phyloP scores from a whole-genome alignment of 64 coral and sea anemone species.

The Porites lutea region DNA sequence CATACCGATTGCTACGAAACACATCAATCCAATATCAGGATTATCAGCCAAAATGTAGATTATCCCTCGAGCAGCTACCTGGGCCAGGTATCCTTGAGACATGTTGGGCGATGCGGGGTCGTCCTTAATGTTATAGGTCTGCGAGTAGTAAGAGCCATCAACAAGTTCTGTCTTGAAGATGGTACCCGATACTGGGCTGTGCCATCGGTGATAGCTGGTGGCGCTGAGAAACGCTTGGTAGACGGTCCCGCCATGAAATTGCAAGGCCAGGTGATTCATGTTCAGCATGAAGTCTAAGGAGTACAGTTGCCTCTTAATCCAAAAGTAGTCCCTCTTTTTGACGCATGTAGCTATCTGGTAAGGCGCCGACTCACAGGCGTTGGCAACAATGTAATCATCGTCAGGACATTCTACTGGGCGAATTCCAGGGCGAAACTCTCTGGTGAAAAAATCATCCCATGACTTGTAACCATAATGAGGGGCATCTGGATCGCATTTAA shows the following conservation, averaged over 20 bases:
- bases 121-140: constrained; percentile 36
- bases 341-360: constrained; percentile 52
- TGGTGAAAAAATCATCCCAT: constrained; percentile 88
- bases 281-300: constrained; percentile 74
- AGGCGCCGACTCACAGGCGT: constrained; percentile 82
- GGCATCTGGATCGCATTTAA: constrained; percentile 45
- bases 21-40: constrained; percentile 81
- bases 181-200: constrained; percentile 73
- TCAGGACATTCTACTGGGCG: constrained; percentile 65
- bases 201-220: constrained; percentile 83
- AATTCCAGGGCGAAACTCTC: constrained; percentile 68
- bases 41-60: constrained; percentile 75
- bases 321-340: constrained; percentile 48
- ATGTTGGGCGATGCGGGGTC: constrained; percentile 66
- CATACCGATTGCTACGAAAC: constrained; percentile 77
- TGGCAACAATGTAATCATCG: constrained; percentile 69
- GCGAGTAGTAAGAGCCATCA: constrained; percentile 82
- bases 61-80: constrained; percentile 77
- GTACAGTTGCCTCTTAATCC: constrained; percentile 68
- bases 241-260: constrained; percentile 79
- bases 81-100: constrained; percentile 67
- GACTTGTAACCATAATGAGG: constrained; percentile 69
- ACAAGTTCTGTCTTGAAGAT: constrained; percentile 62
- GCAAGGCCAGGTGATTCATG: constrained; percentile 47
- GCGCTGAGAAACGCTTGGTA: constrained; percentile 85